phyloP scores from a whole-genome alignment of 2,888 invertebrate genomes.

The Trichopria drosophilae region DNA sequence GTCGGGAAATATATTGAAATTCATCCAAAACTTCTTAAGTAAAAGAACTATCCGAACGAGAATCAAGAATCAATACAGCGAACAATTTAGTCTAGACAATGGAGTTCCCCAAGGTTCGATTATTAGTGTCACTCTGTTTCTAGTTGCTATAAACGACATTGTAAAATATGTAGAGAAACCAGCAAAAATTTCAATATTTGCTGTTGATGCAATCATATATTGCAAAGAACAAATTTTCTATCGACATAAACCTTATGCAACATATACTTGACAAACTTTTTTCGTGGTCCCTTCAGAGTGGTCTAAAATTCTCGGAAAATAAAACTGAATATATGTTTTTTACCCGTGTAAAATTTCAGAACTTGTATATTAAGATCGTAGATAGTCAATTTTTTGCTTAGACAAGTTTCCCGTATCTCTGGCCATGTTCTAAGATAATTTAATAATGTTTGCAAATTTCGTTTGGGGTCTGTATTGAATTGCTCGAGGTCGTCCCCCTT shows the following conservation, averaged over 20 bases:
- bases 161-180: conserved; percentile 14
- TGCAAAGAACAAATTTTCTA: conserved; percentile 20
- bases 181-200: conserved; percentile 20
- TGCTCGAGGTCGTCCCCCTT: no score
- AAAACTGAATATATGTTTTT: no score
- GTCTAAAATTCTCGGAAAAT: conserved; percentile 33
- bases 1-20: conserved; percentile 14
- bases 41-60: conserved; percentile 18
- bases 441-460: no score
- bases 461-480: no score
- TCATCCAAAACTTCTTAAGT: conserved; percentile 27
- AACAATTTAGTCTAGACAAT: no score
- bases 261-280: conserved; percentile 23
- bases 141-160: conserved; percentile 32
- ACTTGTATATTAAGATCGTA: no score
- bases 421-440: no score
- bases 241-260: conserved; percentile 25
- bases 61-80: conserved; percentile 6
- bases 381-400: no score
- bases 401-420: no score
- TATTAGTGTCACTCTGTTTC: conserved; percentile 30
- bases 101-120: conserved; percentile 32
- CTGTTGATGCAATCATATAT: conserved; percentile 29
- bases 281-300: conserved; percentile 19
- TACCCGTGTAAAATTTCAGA: no score